Evolutionary conservation across 2,888 invertebrate genomes (phyloP), one percentile per base, ranked within the genome.

Genomic region (Eupithecia dodoneata): DNA sequence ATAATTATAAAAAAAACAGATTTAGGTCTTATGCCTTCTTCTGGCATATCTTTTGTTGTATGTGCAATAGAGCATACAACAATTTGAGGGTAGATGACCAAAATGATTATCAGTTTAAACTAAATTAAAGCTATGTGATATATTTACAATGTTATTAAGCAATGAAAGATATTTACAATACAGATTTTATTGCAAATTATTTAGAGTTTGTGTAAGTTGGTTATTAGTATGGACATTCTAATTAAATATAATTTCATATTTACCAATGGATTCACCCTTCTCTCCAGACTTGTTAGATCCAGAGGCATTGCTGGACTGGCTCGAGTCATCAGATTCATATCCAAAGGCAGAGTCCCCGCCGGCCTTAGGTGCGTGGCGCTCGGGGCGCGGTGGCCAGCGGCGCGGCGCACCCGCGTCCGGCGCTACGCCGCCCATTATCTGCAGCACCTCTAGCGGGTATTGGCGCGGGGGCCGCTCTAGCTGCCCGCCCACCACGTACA

Each of bases 271-370:
- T 74, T 86, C 85, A 93, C 95, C 93, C 87, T 93, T 94, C 63
- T 94, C 94, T 81, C 88, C 91, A 12, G 93, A 94, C 80, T 94
- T 94, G 80, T 93, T 93, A 49, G 94, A 94, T 69, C 94, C 93
- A 49, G 94, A 94, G 49, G 94, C 94, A 83, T 94, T 94, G 84
- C 95, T 95, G n/a, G 95, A 94, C 69, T 94, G 86, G 82, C 94
- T 95, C 75, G 94, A 95, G 85, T 95, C 94, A 84, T 95, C 94
- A 41, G 94, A 95, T 78, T 95, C 94, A 82, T 94, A 94, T 42
- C 92, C 93, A 81, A 94, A 94, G 74, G 94, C 93, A 41, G 90
- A 90, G 84, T 88, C 81, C 0, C 79, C 90, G 73, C 92, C 90
- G 49, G 84, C 85, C 77, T 87, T 91, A 72, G 85, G 78, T 74